Evolutionary conservation across 2,797 vertebrate species (phyloP), one percentile per base, ranked within the genome.

Genomic region (Gymnoscopelus microlampas): DNA sequence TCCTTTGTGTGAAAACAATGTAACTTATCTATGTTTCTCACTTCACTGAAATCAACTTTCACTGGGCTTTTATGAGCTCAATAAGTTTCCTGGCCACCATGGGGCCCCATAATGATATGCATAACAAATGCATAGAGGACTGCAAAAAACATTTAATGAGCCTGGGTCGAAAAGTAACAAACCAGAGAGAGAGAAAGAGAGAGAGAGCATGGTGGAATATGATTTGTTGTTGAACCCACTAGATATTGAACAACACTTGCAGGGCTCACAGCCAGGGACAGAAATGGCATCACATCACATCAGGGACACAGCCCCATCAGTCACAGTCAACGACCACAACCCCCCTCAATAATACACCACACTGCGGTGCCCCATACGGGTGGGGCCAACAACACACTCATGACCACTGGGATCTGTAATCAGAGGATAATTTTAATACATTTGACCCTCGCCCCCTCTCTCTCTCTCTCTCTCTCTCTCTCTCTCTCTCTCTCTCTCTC

Each of bases 131-230:
- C 19, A 19, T 19, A 19, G 19, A 19, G 19, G 19, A 19, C 19
- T 19, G 77, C 32, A 57, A 71, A 59, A 39, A 53, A 75, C 75
- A 63, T 78, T 73, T 70, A 76, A 77, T 73, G 60, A 68, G 60
- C 56, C 63, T 65, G 53, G 29, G 39, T 73, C 69, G 8, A n/a
- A n/a, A 47, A 49, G 61, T 48, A 76, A 70, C 8, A 71, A 70
- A 35, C 1, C 32, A 47, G 5, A 47, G 5, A 47, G 54, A 66
- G 58, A 47, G 73, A 68, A 51, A 58, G 19, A 19, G 19, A 1
- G 19, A 1, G 1, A 1, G 14, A 0, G 14, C 51, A 64, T 53
- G 9, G 48, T 23, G 10, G 24, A 51, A 35, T n/a, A 35, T 32
- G 57, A 67, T 74, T 32, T 10, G 26, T 44, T 44, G 13, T 60